These are phyloP conservation scores for Chymomyza amoena DNA, from an alignment of 2,888 invertebrate genomes.

Conservation along the genomic window DNA sequence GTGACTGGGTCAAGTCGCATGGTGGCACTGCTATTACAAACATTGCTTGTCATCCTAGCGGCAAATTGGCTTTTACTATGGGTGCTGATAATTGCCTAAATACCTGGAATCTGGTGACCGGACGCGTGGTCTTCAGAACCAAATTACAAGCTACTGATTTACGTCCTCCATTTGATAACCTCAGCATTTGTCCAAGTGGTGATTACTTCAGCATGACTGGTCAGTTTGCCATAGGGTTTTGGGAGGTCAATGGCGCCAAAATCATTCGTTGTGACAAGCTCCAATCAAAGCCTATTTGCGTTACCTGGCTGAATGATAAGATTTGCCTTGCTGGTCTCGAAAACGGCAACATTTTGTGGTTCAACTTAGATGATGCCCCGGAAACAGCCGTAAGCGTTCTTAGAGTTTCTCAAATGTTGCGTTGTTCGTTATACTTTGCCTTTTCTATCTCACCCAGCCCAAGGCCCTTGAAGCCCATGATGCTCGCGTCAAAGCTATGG, in stretches of 20 bases:
- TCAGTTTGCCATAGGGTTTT: conserved; percentile 87
- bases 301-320: conserved; percentile 84
- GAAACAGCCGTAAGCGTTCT: conserved; percentile 57
- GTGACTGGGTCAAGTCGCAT: conserved; percentile 90
- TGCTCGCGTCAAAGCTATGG: conserved; percentile 85
- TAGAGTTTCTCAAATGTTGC: neutral
- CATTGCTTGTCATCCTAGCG: conserved; percentile 91
- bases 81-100: conserved; percentile 90
- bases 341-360: conserved; percentile 84
- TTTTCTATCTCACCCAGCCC: conserved; percentile 23
- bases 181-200: conserved; percentile 79
- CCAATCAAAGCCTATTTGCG: conserved; percentile 84
- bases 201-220: conserved; percentile 87
- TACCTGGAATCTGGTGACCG: conserved; percentile 97
- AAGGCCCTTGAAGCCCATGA: conserved; percentile 81
- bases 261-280: conserved; percentile 84
- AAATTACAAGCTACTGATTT: conserved; percentile 84
- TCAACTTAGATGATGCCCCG: conserved; percentile 80
- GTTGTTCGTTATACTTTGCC: neutral
- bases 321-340: conserved; percentile 86
- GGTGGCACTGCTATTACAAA: conserved; percentile 86
- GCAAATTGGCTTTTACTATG: conserved; percentile 91
- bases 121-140: conserved; percentile 92
- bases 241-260: conserved; percentile 88
- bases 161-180: neutral